Base-by-base conservation (phyloP, 1,140 invertebrate species). In the Sitodiplosis mosellana region DNA sequence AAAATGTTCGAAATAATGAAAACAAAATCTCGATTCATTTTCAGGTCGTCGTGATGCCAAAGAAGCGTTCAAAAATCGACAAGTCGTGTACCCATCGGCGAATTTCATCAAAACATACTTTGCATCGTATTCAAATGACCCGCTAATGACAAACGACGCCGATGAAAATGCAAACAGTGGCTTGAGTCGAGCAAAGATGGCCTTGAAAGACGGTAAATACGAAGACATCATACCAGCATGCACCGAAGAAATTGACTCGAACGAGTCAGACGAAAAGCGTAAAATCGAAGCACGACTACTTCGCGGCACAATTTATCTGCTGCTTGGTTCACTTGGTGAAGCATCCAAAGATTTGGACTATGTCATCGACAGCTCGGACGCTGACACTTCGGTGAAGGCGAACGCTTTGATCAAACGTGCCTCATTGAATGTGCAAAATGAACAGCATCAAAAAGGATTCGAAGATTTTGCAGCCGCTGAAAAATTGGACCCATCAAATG, bases 381-480 rank as follows among this genome's bases (percentile, higher is more conserved):
- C 73, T 18, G 65, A 72, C 53, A 60, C 66, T 1, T 75, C 76
- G 52, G 69, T 86, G 2, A 78, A 74, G 60, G 78, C 83, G 0
- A 93, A 92, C 73, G 86, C 88, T 10, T 66, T 93, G n/a, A 83
- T 96, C 36, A 95, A 94, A 64, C 71, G 83, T 52, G 88, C 86
- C 2, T 82, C 81, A 8, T 65, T 92, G 45, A 74, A 79, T 53
- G 81, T 92, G 56, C 87, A 93, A 60, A 63, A 78, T 43, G 81
- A 87, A 51, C 70, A 82, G 51, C 66, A 76, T 15, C 76, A 81
- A 11, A 73, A 78, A 52, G 83, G 82, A 53, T 67, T 90, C 45
- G 69, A 72, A 48, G 83, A 87, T 64, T 93, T 93, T 64, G 69
- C 76, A 10, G 60, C 59, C 53, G 91, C 91, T 19, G 74, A 78